Evolutionary conservation across 2,888 invertebrate species (phyloP), one percentile per base, ranked within the genome.

Genomic region (Automeris io): DNA sequence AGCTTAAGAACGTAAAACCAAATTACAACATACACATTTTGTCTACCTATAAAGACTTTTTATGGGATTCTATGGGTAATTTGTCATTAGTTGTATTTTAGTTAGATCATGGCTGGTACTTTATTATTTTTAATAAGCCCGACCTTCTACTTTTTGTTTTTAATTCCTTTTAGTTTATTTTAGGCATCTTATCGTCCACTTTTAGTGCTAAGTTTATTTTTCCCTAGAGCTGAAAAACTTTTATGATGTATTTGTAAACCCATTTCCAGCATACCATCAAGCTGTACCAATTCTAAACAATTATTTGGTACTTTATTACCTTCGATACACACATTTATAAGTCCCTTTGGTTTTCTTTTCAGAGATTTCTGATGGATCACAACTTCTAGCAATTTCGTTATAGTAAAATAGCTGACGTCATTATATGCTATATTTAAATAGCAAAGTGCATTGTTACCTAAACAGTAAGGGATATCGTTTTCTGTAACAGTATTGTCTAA

Each of bases 381-480:
- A 0, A 79, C 65, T 0, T 51, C 34, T 5, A 57, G 23, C 2
- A 80, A 31, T 26, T 61, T 73, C 26, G 58, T 61, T 1, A 79
- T 8, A 12, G 58, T 57, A 0, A 51, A 4, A 26, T 57, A 71
- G 1, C 56, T 57, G 1, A 80, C 26, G 35, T 64, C 55, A 24
- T 79, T 81, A 37, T 70, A 81, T 0, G 75, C 61, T 0, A 80
- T 5, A 43, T 74, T 81, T 9, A 81, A 51, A 37, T 61, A 71
- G 7, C 53, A 49, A 6, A 81, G 39, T 0, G 38, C n/a, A 35
- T 74, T 72, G 37, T 81, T 80, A 0, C 79, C 80, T 0, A 43
- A 37, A 24, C 71, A 72, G 35, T 59, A 61, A 0, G 52, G 23
- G 0, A 41, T 24, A 1, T 46, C 60, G n/a, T 66, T 47, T 39